Evolutionary conservation across 1,140 invertebrate species (phyloP), one percentile per base, ranked within the genome.

Genomic region (Pygmarrhopalites habei): DNA sequence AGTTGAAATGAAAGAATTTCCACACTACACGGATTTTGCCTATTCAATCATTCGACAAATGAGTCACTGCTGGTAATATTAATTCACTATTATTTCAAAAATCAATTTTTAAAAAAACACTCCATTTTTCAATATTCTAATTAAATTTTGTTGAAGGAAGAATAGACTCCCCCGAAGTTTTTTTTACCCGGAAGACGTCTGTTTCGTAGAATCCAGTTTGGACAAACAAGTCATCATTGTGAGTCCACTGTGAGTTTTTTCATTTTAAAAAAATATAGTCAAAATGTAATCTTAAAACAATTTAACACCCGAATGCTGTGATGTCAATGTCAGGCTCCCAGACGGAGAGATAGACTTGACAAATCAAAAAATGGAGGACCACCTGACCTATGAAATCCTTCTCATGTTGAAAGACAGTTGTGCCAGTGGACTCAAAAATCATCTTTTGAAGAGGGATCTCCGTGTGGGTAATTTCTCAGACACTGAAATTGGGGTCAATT

Each of bases 131-230:
- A 25, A 15, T 29, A 41, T 15, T 17, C 25, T 41, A 17, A 44
- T 23, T 25, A 61, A 41, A 35, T 53, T 41, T 44, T 53, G 51
- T 28, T 53, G 26, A 29, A 63, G 66, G 66, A 62, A 32, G 49
- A 58, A 43, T 7, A 41, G 60, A 10, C 47, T 68, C n/a, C 67
- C 67, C 3, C 41, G 60, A 41, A 65, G 67, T 35, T 65, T 68
- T 43, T 68, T 68, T 52, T 60, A 62, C 28, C 67, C 67, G 7
- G 60, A 68, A 21, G 67, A 68, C 43, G 63, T 68, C 14, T 68
- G 67, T 23, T 43, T 26, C 12, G 56, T 65, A 1, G 49, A 60
- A 17, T 15, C 17, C 2, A 64, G 52, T 15, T 17, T 43, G 17
- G 57, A 68, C 25, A 21, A 43, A n/a, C 30, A 68, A 19, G 23